These are phyloP conservation scores for Hyperoplus immaculatus DNA, from an alignment of 2,797 vertebrate genomes.

Conservation along the genomic window DNA sequence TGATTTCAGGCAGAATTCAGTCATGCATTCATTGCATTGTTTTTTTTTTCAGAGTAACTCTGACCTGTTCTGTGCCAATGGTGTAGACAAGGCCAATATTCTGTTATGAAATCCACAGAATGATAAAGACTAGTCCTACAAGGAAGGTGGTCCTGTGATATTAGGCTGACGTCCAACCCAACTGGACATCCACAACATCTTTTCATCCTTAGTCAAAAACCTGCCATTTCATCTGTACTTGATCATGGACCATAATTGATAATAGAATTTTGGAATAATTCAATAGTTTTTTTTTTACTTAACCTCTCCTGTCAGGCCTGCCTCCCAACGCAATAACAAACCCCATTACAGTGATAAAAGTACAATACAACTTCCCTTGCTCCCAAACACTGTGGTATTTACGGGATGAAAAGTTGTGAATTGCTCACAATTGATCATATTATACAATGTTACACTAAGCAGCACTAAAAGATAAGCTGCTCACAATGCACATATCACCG, in stretches of 20 bases:
- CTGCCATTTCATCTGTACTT: neutral
- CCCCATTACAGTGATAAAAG: constrained; percentile 26
- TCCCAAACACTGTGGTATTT: constrained; percentile 25
- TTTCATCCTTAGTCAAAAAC: neutral
- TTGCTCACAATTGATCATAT: constrained; percentile 21
- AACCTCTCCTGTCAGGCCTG: constrained; percentile 1
- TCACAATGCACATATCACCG: neutral
- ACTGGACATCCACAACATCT: neutral
- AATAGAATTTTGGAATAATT: neutral
- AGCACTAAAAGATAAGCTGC: constrained; percentile 19
- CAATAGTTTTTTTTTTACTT: constrained; percentile 1
- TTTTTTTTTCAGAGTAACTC: neutral
- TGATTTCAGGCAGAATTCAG: neutral
- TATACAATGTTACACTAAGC: constrained; percentile 22
- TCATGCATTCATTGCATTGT: neutral
- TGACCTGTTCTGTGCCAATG: neutral
- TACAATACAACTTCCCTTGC: constrained; percentile 24
- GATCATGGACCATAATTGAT: neutral
- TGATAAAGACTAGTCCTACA: neutral
- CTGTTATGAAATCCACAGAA: neutral
- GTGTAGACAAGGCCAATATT: neutral
- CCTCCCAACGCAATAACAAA: constrained; percentile 15
- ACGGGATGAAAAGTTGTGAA: constrained; percentile 31
- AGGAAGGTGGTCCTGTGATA: neutral
- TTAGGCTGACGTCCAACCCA: neutral